Evolutionary conservation across 2,113 vertebrate species (phyloP).

Genomic region (Seriola quinqueradiata): DNA sequence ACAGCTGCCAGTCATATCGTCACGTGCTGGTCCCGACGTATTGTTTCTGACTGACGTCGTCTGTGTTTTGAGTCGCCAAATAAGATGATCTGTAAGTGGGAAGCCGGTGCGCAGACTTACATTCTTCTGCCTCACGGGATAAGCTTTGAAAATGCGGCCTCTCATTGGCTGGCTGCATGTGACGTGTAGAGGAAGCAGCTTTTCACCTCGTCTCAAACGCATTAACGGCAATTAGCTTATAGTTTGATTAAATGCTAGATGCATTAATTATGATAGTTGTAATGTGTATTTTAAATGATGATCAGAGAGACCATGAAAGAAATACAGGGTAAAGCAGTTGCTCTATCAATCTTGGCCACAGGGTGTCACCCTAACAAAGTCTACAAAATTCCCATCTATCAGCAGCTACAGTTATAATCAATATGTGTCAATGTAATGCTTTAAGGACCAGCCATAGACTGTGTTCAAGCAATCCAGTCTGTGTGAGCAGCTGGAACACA

Average conservation of each 20-base stretch:
- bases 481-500: too few species aligned
- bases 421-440: too few species aligned
- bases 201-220: background rate
- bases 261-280: background rate
- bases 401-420: too few species aligned
- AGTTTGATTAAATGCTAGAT: background rate
- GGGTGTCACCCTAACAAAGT: too few species aligned
- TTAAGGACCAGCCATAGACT: too few species aligned
- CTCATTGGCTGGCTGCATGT: constrained; percentile 61
- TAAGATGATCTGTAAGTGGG: constrained; percentile 23
- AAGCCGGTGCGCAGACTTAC: constrained; percentile 7
- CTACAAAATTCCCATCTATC: too few species aligned
- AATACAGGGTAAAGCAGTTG: background rate
- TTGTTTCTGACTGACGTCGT: background rate
- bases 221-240: background rate
- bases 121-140: constrained; percentile 50
- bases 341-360: background rate
- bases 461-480: too few species aligned
- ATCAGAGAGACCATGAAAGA: fast-evolving
- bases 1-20: constrained; percentile 13
- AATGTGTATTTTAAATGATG: background rate
- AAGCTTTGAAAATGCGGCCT: constrained; percentile 22
- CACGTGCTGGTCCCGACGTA: background rate
- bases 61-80: background rate
- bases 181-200: constrained; percentile 57